Evolutionary conservation across 2,797 vertebrate species (phyloP), one percentile per base, ranked within the genome.

Genomic region (Enteromius thamalakanensis): DNA sequence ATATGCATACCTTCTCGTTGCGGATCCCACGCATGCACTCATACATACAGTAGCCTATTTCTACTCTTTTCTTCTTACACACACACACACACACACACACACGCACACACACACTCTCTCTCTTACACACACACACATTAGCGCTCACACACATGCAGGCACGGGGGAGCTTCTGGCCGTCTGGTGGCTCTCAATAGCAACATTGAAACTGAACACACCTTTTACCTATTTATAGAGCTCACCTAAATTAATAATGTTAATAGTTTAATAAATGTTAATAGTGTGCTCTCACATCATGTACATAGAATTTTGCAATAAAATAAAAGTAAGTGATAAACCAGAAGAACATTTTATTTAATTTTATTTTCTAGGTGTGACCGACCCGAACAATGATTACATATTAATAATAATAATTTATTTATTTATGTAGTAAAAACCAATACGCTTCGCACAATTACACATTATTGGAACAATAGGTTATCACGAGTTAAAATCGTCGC

Each of bases 211-310:
- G 45, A 88, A 86, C 87, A 83, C 69, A 89, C 85, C 80, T 87
- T 81, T 86, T 83, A 86, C 81, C 74, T 88, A 81, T 89, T 88
- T 90, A 89, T 71, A 51, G 32, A 84, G 58, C 76, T 84, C 86
- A 85, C 86, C 85, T 82, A 85, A 90, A 89, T 91, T 89, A 91
- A 91, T 92, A 75, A 90, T 87, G 90, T 91, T 89, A 89, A 92
- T 42, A 42, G 8, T 42, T 42, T 42, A 42, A 42, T 42, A 42
- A 42, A 42, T 42, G 40, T 42, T 42, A 42, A 42, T 42, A 42
- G 40, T 42, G 15, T 78, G 19, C 34, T 49, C 53, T 72, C 3
- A 55, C 17, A 11, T n/a, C 26, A n/a, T 5, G 14, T n/a, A 23
- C 34, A 32, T 11, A 60, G 6, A 26, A 29, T 23, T 53, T 77